phyloP scores from a whole-genome alignment of 2,888 invertebrate species.

The Scaptomyza tumidula region DNA sequence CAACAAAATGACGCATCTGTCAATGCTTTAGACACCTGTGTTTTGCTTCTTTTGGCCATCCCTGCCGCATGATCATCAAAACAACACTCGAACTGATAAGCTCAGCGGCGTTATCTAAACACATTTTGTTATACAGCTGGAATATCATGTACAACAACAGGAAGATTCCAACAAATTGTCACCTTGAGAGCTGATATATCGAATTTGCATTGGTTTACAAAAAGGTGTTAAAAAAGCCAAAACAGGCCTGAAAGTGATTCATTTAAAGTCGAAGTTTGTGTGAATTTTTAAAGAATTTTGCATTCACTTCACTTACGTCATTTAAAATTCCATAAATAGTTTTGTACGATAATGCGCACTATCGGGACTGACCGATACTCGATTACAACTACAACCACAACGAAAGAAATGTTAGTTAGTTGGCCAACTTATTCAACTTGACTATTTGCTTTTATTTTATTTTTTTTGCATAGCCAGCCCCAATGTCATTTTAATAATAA shows the following conservation, averaged over 20 bases:
- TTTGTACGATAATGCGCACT: conserved; percentile 55
- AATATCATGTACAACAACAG: not conserved
- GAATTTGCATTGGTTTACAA: not conserved
- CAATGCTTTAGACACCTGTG: conserved; percentile 32
- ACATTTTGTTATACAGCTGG: conserved; percentile 16
- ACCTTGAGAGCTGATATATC: too few species aligned
- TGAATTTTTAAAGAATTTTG: conserved; percentile 32
- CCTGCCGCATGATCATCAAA: conserved; percentile 49
- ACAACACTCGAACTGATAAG: conserved; percentile 34
- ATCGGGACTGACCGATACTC: conserved; percentile 48
- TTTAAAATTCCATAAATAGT: conserved; percentile 69
- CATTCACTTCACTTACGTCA: conserved; percentile 69
- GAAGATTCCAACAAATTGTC: too few species aligned
- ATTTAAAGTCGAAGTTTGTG: not conserved
- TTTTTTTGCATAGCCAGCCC: conserved; percentile 46
- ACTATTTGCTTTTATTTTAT: conserved; percentile 23
- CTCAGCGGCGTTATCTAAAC: conserved; percentile 33
- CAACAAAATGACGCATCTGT: conserved; percentile 65
- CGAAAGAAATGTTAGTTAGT: conserved; percentile 22
- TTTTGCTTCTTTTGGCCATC: not conserved
- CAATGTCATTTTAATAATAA: conserved; percentile 70
- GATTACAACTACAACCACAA: conserved; percentile 38
- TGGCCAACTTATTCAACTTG: conserved; percentile 31
- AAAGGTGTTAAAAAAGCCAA: not conserved
- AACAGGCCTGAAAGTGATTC: not conserved